Base-by-base conservation (phyloP, 2,888 invertebrate species). In the Muschampia plurimacula region DNA sequence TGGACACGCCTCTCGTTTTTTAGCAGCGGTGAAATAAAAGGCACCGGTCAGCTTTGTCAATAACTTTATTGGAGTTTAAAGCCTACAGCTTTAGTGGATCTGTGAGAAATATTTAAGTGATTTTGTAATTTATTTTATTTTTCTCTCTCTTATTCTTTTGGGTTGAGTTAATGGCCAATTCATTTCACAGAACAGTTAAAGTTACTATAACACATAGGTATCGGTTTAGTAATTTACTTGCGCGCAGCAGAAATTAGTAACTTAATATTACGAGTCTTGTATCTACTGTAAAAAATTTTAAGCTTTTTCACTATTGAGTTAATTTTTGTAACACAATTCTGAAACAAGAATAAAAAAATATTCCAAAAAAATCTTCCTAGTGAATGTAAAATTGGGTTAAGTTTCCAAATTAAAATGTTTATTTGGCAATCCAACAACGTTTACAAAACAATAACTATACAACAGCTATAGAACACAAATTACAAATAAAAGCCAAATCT, bases 1-100 rank as follows among this genome's bases (percentile, higher is more conserved):
- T 88, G 86, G 89, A 82, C 89, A 90, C 91, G 89, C 88, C 88
- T 69, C 77, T 67, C 77, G 78, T 76, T 86, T 89, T 88, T 84
- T 85, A 80, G 89, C 89, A 89, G 87, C 87, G 77, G 72, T 57
- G 67, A 57, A 72, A 72, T 72, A 67, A 72, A 72, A 72, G 72
- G 63, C 44, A 57, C 63, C 72, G 72, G 57, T 72, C 67, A 64
- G 57, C 63, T 67, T 67, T 72, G 72, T 72, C 67, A 63, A 72
- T 67, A 72, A 67, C 67, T 55, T 72, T 67, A 55, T 67, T 67
- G 55, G 72, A 46, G 67, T 67, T 62, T 57, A 63, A 46, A 67
- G 44, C 57, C 65, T 63, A 69, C 55, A 44, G 44, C 65, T 36
- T 49, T 46, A 13, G 32, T 36, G 65, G 39, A 46, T 64, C 46